These are phyloP conservation scores for Coregonus sp. DNA, from an alignment of 2,797 vertebrate species.

Conservation along the genomic window DNA sequence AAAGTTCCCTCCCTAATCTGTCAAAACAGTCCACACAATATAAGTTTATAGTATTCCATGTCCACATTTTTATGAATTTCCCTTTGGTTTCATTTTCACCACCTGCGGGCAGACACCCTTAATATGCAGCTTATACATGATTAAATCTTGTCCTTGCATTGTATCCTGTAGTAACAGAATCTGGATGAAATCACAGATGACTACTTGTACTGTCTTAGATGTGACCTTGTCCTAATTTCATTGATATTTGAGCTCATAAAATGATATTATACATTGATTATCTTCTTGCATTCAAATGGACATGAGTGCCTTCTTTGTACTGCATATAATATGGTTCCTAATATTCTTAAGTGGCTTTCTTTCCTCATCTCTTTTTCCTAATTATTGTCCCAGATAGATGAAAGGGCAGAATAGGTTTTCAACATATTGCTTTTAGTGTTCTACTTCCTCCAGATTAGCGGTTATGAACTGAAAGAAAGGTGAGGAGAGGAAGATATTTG, in stretches of 20 bases:
- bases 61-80: constrained; percentile 9
- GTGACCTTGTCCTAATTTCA: constrained; percentile 24
- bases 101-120: constrained; percentile 23
- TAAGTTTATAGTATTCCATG: background rate
- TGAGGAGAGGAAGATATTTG: background rate
- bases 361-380: background rate
- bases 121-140: constrained; percentile 24
- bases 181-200: no score
- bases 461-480: background rate
- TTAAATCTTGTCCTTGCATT: constrained; percentile 29
- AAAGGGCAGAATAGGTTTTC: background rate
- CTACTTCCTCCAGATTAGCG: background rate
- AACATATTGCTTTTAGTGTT: background rate
- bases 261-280: background rate
- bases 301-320: background rate
- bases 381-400: background rate
- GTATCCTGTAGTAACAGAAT: constrained; percentile 35
- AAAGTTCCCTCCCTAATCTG: no score
- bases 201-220: no score
- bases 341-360: background rate
- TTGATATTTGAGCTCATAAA: constrained; percentile 13
- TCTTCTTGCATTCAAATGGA: background rate
- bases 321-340: background rate
- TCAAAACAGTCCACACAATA: background rate
- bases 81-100: constrained; percentile 23